These are phyloP conservation scores for Agrochola circellaris DNA, from an alignment of 2,888 invertebrate species.

Conservation along the genomic window DNA sequence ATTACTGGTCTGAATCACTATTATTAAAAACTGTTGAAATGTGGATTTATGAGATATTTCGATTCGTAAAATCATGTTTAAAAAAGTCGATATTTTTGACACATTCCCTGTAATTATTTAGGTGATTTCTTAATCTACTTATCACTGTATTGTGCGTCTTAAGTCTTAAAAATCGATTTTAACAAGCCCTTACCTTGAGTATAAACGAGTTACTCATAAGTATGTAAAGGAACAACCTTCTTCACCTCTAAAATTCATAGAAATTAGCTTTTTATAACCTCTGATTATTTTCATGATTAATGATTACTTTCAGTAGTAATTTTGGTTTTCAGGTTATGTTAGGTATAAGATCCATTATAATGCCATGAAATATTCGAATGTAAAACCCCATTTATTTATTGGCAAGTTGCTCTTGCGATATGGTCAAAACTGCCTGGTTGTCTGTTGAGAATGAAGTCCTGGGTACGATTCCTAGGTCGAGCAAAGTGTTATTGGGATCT, in stretches of 20 bases:
- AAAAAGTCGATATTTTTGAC: no score
- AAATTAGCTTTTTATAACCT: slow-evolving; percentile 12
- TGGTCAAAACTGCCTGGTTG: not conserved
- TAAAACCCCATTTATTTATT: no score
- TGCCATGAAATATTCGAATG: not conserved
- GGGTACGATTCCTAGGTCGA: no score
- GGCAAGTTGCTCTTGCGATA: not conserved
- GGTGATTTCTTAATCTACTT: not conserved
- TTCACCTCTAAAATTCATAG: slow-evolving; percentile 20
- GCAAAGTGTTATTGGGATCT: no score
- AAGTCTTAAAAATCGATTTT: not conserved
- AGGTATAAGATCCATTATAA: not conserved
- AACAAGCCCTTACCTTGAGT: not conserved
- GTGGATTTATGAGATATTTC: no score
- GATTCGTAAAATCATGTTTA: no score
- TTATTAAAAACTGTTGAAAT: no score
- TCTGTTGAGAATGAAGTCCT: no score
- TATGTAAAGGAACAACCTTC: slow-evolving; percentile 1
- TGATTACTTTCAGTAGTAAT: slow-evolving; percentile 36
- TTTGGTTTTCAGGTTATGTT: slow-evolving; percentile 5
- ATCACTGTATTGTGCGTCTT: not conserved
- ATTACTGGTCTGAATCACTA: no score
- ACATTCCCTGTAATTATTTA: not conserved
- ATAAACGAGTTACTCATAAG: not conserved
- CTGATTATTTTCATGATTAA: slow-evolving; percentile 48